Evolutionary conservation across 2,888 invertebrate species (phyloP), one percentile per base, ranked within the genome.

Genomic region (Calameuta idolon): DNA sequence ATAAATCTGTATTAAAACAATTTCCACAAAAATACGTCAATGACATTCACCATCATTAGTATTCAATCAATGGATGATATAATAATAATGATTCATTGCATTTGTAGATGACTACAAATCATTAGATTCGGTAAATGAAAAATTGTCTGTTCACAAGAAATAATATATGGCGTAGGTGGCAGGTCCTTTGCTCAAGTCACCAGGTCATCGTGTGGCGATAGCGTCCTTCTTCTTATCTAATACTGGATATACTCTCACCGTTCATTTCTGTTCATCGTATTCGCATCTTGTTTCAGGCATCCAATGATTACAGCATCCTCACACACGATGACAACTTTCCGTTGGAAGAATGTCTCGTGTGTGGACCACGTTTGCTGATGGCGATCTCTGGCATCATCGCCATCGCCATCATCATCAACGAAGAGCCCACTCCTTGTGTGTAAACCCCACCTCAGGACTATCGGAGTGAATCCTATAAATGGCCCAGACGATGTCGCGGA

Each of bases 401-500:
- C 23, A 55, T 23, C 55, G 3, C 55, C 55, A 55, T 34, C 71
- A 71, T 34, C 34, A 33, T 71, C 33, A n/a, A 71, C 71, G 33
- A 33, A 23, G 71, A 33, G 9, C 77, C 73, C 55, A 55, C 55
- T 55, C 55, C 55, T 55, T 55, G 23, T 55, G 55, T 55, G 55
- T 55, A 55, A 80, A 80, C 81, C 78, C 87, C 85, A 86, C 86
- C 85, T 85, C 87, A 80, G 77, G 79, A 77, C 82, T 83, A 89
- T 88, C 87, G 84, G 87, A 55, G 86, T 88, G 90, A 91, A 91
- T 91, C 91, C 91, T 91, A 91, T 91, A 91, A 91, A 91, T 91
- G 91, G 89, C 88, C 87, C 85, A 87, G 55, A 55, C 87, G 87
- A 86, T 84, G 78, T 83, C 83, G 78, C 83, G 81, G 83, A 82